phyloP scores from a whole-genome alignment of 2,113 vertebrate species.

The Pangasianodon gigas region DNA sequence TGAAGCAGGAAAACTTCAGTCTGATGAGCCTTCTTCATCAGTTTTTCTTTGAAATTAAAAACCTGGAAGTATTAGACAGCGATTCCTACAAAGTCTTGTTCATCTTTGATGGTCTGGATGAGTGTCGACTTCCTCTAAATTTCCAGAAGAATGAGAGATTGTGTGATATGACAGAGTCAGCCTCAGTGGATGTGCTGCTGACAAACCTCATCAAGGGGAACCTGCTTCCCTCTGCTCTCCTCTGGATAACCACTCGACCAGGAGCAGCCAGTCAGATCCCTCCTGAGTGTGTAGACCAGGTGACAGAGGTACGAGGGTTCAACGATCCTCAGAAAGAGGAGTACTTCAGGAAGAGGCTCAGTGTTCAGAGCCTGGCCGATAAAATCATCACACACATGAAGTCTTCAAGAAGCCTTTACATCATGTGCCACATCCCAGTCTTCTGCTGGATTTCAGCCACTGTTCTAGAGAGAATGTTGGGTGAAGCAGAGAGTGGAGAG shows the following conservation, averaged over 20 bases:
- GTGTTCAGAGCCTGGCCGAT: not conserved
- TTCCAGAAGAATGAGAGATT: too few relatives aligned
- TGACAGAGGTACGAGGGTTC: not conserved
- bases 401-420: not conserved
- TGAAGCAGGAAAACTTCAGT: not conserved
- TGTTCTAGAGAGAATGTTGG: not conserved
- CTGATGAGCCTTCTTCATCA: not conserved
- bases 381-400: not conserved
- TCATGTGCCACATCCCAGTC: not conserved
- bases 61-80: not conserved
- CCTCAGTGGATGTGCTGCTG: too few relatives aligned
- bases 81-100: not conserved
- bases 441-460: conserved; percentile 1
- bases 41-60: not conserved
- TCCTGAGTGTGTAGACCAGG: not conserved
- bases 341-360: not conserved
- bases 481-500: not conserved
- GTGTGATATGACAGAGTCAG: too few relatives aligned
- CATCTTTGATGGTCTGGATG: not conserved
- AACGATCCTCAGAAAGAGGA: not conserved
- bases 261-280: not conserved
- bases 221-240: too few relatives aligned
- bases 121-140: too few relatives aligned
- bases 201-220: too few relatives aligned
- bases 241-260: not conserved